These are phyloP conservation scores for Strix uralensis DNA, from an alignment of 2,113 vertebrate species.

Conservation along the genomic window DNA sequence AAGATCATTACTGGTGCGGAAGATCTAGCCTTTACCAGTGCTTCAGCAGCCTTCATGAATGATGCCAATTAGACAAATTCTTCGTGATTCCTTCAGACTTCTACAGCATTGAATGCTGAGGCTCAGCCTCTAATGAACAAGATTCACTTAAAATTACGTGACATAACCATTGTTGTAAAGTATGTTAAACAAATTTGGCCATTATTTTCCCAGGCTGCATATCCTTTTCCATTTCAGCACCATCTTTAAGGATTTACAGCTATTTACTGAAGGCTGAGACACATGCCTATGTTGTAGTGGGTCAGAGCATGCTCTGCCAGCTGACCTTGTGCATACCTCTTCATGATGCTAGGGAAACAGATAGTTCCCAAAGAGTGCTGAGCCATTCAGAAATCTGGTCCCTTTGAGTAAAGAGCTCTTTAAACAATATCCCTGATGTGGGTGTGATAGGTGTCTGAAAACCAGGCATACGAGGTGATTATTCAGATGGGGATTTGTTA, in stretches of 20 bases:
- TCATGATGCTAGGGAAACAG: background rate
- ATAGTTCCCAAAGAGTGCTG: background rate
- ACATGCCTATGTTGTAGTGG: background rate
- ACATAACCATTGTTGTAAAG: background rate
- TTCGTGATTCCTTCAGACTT: background rate
- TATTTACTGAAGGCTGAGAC: background rate
- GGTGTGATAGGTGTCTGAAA: background rate
- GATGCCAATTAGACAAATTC: slow-evolving; percentile 40
- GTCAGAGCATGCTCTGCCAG: background rate
- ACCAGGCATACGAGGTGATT: background rate
- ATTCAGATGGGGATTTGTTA: background rate
- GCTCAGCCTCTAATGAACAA: background rate
- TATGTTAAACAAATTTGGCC: slow-evolving; percentile 9
- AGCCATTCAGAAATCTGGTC: background rate
- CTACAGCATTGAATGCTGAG: background rate
- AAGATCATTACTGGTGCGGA: background rate
- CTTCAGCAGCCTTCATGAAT: background rate
- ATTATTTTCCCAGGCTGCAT: background rate
- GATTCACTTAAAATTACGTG: slow-evolving; percentile 2
- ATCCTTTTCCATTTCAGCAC: background rate
- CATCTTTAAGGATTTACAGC: background rate
- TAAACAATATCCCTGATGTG: background rate
- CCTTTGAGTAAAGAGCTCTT: background rate
- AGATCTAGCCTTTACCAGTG: background rate
- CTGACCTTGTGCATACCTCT: background rate